Evolutionary conservation across 1,140 invertebrate species (phyloP).

Genomic region (Zaprionus capensis): DNA sequence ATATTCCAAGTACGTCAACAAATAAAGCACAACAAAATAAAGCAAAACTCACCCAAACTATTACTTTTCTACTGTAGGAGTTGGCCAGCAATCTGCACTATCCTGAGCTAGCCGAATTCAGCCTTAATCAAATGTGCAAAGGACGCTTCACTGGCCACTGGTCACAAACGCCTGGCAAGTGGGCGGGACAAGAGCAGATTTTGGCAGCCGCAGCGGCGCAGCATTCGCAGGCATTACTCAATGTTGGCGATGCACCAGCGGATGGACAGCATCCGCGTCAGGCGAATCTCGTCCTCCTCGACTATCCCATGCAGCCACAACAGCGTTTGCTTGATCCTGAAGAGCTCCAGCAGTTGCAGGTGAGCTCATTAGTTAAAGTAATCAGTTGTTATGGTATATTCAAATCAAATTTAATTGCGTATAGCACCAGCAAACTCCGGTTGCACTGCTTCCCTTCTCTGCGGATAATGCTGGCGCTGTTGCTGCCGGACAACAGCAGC

Average conservation of each 20-base stretch:
- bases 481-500: conserved; percentile 64
- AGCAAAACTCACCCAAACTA: neutral
- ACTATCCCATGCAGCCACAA: conserved; percentile 77
- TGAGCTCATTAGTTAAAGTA: conserved; percentile 8
- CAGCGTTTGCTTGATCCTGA: conserved; percentile 71
- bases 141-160: conserved; percentile 75
- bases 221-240: conserved; percentile 47
- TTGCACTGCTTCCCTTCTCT: conserved; percentile 70
- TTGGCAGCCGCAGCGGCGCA: conserved; percentile 65
- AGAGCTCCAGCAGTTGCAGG: conserved; percentile 71
- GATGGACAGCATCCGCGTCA: conserved; percentile 65
- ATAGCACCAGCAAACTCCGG: conserved; percentile 81
- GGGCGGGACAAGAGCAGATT: conserved; percentile 73
- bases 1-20: conserved; percentile 70
- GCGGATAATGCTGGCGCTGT: conserved; percentile 61
- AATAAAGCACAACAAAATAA: neutral
- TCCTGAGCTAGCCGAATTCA: conserved; percentile 77
- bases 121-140: conserved; percentile 82
- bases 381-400: neutral
- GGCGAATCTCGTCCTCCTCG: conserved; percentile 76
- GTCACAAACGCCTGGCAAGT: conserved; percentile 69
- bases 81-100: conserved; percentile 77
- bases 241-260: conserved; percentile 55
- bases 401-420: neutral
- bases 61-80: conserved; percentile 44